Evolutionary conservation across 2,113 vertebrate species (phyloP), one percentile per base, ranked within the genome.

Genomic region (Nycticorax nycticorax): DNA sequence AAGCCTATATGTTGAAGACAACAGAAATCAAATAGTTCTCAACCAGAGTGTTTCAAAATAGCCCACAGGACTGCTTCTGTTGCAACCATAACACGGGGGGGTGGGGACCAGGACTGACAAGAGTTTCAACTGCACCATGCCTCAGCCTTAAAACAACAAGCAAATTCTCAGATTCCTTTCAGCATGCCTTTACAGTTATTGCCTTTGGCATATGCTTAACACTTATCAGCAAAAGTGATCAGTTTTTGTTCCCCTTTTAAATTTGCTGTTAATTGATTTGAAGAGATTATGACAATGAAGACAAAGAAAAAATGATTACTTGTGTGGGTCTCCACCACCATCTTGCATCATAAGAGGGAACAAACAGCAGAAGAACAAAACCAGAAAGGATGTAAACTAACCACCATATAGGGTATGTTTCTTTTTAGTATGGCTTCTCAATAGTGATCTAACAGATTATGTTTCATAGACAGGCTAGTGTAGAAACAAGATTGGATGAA

Each of bases 191-290:
- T 4, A 64, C n/a, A 64, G 64, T 16, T 89, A 50, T 17, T 96
- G 72, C 26, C 68, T 81, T 93, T 76, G 64, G 82, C 92, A 80
- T 1, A 12, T 33, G 28, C 28, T 48, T 91, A 93, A 53, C 64
- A 18, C 14, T 86, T 92, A 96, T 93, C 95, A 94, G 73, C 74
- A 92, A 12, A 41, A 68, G 16, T 4, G 3, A 94, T 96, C 84
- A 15, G 19, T 60, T 75, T 88, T 52, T 91, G 84, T 35, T 92
- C 89, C 56, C 68, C 15, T 89, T 75, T 69, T 33, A 75, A 45
- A 77, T 84, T 79, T 86, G 39, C 64, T 86, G 72, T 73, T 73
- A 88, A 83, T 18, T 95, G 53, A 73, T 53, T 21, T 83, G 60
- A 88, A 91, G 39, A 86, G 12, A 81, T 39, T 55, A 68, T 3